Percentiles rank a stretch among this genome's conserved stretches.
phyloP scores from a whole-genome alignment of 2,797 vertebrate species.

The Eulemur albifrons region DNA sequence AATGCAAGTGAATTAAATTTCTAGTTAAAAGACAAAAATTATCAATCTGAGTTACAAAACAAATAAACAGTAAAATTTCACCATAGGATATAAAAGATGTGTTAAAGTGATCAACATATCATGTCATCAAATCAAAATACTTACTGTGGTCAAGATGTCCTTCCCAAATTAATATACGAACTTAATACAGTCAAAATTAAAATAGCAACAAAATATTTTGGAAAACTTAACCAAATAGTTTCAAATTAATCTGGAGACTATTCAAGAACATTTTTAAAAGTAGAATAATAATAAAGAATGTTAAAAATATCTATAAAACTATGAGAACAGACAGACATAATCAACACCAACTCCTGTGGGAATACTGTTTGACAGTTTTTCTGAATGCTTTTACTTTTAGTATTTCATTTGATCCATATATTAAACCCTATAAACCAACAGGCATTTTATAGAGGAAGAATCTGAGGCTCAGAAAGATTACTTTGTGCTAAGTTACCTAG shows the following conservation, averaged over 20 bases:
- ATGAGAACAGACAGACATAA: background rate
- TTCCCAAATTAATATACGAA: background rate
- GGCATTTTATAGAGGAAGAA: background rate
- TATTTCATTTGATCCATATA: background rate
- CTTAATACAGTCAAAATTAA: background rate
- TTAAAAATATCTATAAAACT: background rate
- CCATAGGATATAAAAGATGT: background rate
- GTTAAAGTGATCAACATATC: background rate
- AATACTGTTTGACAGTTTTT: background rate
- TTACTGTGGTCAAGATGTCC: background rate
- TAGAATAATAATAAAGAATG: background rate
- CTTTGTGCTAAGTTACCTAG: background rate
- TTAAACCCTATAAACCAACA: background rate
- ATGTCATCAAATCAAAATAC: background rate
- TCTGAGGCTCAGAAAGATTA: background rate
- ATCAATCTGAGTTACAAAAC: background rate
- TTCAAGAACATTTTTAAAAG: background rate
- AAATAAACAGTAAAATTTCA: background rate
- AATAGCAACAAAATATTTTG: background rate
- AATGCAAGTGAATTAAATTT: background rate
- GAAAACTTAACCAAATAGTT: background rate
- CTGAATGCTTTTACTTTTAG: background rate
- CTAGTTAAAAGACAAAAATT: background rate
- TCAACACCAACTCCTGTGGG: background rate
- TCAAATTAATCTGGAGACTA: background rate